Conservation (phyloP, 2,113 vertebrate species). For the Acanthisitta chloris region DNA sequence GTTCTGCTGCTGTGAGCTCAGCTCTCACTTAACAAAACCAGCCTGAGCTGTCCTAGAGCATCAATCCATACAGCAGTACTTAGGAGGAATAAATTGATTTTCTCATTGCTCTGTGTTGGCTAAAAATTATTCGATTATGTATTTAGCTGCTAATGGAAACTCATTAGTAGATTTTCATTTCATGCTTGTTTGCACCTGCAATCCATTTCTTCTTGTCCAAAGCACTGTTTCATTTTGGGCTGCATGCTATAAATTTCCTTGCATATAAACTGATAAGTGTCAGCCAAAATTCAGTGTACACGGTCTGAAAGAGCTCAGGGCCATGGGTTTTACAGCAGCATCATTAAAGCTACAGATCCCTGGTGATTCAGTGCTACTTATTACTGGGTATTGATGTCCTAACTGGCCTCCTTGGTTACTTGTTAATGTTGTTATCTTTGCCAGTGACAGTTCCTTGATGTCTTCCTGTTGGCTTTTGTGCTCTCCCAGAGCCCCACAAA, state of each 20-base stretch:
- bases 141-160: conserved; percentile 70
- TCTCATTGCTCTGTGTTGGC: conserved; percentile 27
- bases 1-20: background rate
- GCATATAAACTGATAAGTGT: background rate
- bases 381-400: background rate
- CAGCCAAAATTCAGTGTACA: background rate
- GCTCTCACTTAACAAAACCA: background rate
- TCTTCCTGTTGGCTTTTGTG: background rate
- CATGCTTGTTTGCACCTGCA: conserved; percentile 69
- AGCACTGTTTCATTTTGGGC: conserved; percentile 36
- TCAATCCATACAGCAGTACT: conserved; percentile 35
- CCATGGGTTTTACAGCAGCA: background rate
- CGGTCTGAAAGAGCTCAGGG: background rate
- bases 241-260: background rate
- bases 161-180: conserved; percentile 75
- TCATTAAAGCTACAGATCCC: background rate
- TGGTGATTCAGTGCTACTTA: background rate
- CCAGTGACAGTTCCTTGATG: background rate
- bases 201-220: conserved; percentile 43
- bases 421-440: background rate
- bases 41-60: conserved; percentile 4
- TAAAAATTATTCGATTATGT: conserved; percentile 70
- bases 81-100: conserved; percentile 68
- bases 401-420: background rate
- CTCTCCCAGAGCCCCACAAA: background rate